Conservation (phyloP, 2,888 invertebrate genomes). For the Dicyrtomina minuta region DNA sequence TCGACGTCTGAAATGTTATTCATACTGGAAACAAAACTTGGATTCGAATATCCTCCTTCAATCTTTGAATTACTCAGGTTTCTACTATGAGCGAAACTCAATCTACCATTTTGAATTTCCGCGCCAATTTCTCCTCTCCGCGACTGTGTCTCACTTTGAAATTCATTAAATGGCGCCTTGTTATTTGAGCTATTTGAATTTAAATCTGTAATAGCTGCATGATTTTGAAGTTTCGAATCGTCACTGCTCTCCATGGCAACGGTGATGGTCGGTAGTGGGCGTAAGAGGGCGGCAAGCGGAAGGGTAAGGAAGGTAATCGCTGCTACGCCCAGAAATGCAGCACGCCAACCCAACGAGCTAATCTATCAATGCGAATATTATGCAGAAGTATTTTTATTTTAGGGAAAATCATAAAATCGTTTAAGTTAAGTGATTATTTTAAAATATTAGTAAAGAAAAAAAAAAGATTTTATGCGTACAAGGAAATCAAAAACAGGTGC, state of each 20-base stretch:
- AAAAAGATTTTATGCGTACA: conserved; percentile 40
- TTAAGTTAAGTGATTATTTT: too few species aligned
- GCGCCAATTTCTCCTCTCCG: too few species aligned
- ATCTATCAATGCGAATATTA: conserved; percentile 57
- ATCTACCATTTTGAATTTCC: too few species aligned
- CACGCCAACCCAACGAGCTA: conserved; percentile 77
- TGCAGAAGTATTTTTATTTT: neutral
- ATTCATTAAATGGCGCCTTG: too few species aligned
- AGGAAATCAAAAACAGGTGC: conserved; percentile 75
- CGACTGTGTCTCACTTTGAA: too few species aligned
- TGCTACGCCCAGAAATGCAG: conserved; percentile 80
- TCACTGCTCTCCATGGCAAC: conserved; percentile 23
- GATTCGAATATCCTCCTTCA: neutral
- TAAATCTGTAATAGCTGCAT: conserved; percentile 13
- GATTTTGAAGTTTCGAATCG: conserved; percentile 35
- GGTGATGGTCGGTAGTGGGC: conserved; percentile 65
- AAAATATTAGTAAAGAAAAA: too few species aligned
- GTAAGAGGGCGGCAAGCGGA: conserved; percentile 85
- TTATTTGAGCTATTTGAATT: too few species aligned
- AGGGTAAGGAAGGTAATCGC: conserved; percentile 83
- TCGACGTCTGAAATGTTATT: neutral
- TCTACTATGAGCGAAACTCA: neutral
- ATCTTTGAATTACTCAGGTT: neutral
- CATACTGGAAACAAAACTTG: neutral
- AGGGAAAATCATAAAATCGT: too few species aligned